Evolutionary conservation across 2,797 vertebrate genomes (phyloP).

Genomic region (Lepus townsendii): DNA sequence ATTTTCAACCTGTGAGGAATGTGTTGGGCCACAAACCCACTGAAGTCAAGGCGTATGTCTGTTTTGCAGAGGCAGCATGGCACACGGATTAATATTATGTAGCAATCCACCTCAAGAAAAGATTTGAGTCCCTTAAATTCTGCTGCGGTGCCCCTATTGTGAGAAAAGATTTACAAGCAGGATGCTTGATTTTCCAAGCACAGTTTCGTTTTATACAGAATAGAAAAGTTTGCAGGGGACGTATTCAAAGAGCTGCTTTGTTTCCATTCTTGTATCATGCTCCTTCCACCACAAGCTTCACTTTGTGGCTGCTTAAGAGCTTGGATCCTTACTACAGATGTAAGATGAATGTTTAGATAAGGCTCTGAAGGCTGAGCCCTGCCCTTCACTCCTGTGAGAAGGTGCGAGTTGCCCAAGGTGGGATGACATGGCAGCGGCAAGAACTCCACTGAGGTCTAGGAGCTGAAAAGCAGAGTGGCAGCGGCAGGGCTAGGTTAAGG

Average conservation of each 20-base stretch:
- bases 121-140: conserved; percentile 27
- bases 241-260: background rate
- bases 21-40: background rate
- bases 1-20: background rate
- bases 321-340: background rate
- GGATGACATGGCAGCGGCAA: background rate
- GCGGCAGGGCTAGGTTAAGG: background rate
- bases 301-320: background rate
- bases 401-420: background rate
- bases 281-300: conserved; percentile 8
- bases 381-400: background rate
- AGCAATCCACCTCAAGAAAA: background rate
- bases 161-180: conserved; percentile 39
- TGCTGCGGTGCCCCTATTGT: background rate
- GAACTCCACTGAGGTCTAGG: background rate
- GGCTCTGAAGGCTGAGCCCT: background rate
- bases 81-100: background rate
- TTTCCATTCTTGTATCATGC: background rate
- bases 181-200: background rate
- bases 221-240: background rate
- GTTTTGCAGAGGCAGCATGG: background rate
- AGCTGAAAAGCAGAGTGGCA: background rate
- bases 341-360: background rate
- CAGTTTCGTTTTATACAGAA: conserved; percentile 7
- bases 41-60: background rate